phyloP scores from a whole-genome alignment of 2,113 vertebrate species.

The Plecturocebus donacophilus region DNA sequence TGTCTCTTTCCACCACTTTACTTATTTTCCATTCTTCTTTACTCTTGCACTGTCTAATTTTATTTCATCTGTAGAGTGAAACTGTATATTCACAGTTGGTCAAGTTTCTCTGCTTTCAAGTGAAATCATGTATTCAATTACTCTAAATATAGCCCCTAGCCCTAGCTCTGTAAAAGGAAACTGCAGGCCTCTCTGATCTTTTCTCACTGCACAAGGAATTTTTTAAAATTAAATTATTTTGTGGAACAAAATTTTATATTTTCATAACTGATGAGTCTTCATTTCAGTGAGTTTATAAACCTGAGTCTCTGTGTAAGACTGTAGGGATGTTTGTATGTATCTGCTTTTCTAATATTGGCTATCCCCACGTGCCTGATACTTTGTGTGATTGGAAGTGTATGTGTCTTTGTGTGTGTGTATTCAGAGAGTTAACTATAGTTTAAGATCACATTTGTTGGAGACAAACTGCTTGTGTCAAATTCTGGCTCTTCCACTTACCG shows the following conservation, averaged over 20 bases:
- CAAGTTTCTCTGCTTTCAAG: neutral
- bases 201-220: neutral
- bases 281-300: neutral
- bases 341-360: neutral
- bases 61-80: neutral
- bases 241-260: neutral
- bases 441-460: neutral
- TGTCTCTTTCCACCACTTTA: neutral
- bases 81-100: neutral
- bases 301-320: neutral
- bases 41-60: neutral
- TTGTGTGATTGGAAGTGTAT: neutral
- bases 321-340: too few relatives aligned
- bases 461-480: neutral
- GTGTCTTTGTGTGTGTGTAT: neutral
- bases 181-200: neutral
- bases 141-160: neutral
- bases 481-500: neutral
- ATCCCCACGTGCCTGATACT: neutral
- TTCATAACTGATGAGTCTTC: neutral
- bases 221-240: neutral
- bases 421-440: neutral
- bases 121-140: neutral
- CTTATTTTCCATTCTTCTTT: neutral
- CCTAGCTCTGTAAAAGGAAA: neutral